A percentile compares a stretch with the other conserved stretches of the same genome.
phyloP scores from a whole-genome alignment of 2,797 vertebrate genomes.

The Sebastes flavidus region DNA sequence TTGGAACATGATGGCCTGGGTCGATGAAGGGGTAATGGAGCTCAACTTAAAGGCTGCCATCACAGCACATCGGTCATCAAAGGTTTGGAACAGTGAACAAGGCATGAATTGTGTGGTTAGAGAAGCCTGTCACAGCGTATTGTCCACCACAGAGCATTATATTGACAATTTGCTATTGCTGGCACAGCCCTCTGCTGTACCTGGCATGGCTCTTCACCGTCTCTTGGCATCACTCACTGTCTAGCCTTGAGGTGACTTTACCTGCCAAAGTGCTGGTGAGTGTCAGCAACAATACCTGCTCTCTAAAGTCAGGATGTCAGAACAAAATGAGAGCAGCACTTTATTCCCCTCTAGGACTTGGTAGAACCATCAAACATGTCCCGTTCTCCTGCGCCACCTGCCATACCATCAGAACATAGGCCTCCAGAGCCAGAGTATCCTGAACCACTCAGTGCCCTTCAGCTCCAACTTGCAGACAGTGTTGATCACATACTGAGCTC shows the following conservation, averaged over 20 bases:
- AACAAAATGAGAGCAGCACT: conserved; percentile 58
- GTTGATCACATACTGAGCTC: conserved; percentile 1
- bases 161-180: conserved; percentile 47
- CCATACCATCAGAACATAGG: conserved; percentile 30
- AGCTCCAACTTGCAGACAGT: conserved; percentile 22
- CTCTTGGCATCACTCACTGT: conserved; percentile 60
- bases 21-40: neutral
- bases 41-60: conserved; percentile 10
- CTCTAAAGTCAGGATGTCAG: conserved; percentile 61
- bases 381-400: conserved; percentile 32
- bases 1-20: neutral
- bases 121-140: conserved; percentile 39
- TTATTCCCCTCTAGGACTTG: conserved; percentile 41
- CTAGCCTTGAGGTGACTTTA: conserved; percentile 67
- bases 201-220: conserved; percentile 32
- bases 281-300: conserved; percentile 51
- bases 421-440: conserved; percentile 3
- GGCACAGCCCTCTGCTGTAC: conserved; percentile 10
- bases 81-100: conserved; percentile 3
- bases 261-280: conserved; percentile 56
- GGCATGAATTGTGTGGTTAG: conserved; percentile 22
- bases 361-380: conserved; percentile 14
- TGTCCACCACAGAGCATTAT: conserved; percentile 25
- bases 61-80: conserved; percentile 4
- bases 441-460: conserved; percentile 20